phyloP scores from a whole-genome alignment of 2,797 vertebrate genomes.

The Gymnoscopelus braueri region DNA sequence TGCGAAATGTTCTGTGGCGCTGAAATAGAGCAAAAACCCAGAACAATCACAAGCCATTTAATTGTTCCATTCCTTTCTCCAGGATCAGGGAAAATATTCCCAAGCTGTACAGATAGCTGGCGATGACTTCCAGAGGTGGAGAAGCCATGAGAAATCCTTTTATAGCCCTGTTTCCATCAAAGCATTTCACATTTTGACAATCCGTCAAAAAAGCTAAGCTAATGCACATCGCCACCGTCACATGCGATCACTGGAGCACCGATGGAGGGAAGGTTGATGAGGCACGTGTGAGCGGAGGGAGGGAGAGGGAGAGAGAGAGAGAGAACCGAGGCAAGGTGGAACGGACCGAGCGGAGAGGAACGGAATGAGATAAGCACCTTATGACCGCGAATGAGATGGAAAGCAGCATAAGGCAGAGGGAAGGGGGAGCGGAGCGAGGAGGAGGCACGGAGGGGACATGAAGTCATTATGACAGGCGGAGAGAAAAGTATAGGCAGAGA shows the following conservation, averaged over 20 bases:
- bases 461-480: slow-evolving; percentile 52
- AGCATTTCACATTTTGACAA: slow-evolving; percentile 65
- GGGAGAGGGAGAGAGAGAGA: background rate
- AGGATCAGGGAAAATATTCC: slow-evolving; percentile 59
- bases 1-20: slow-evolving; percentile 67
- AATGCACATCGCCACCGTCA: slow-evolving; percentile 47
- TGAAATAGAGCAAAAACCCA: slow-evolving; percentile 54
- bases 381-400: slow-evolving; percentile 34
- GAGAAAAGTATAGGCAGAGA: slow-evolving; percentile 33
- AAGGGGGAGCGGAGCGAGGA: slow-evolving; percentile 1
- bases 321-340: slow-evolving; percentile 4
- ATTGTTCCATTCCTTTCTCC: slow-evolving; percentile 72
- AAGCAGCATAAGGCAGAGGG: slow-evolving; percentile 24
- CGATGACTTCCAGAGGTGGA: slow-evolving; percentile 63
- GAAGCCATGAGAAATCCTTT: slow-evolving; percentile 63
- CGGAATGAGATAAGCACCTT: slow-evolving; percentile 17
- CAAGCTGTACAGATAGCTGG: slow-evolving; percentile 51
- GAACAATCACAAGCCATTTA: slow-evolving; percentile 69
- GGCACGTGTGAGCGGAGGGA: too few relatives aligned
- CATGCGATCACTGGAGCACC: slow-evolving; percentile 20
- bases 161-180: slow-evolving; percentile 56
- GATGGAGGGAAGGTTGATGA: slow-evolving; percentile 1
- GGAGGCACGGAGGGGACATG: slow-evolving; percentile 37
- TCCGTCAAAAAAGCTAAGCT: slow-evolving; percentile 56
- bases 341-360: background rate